A percentile compares a stretch with the other conserved stretches of the same genome.
phyloP scores from a whole-genome alignment of 2,113 vertebrate genomes.

The Archocentrus centrarchus region DNA sequence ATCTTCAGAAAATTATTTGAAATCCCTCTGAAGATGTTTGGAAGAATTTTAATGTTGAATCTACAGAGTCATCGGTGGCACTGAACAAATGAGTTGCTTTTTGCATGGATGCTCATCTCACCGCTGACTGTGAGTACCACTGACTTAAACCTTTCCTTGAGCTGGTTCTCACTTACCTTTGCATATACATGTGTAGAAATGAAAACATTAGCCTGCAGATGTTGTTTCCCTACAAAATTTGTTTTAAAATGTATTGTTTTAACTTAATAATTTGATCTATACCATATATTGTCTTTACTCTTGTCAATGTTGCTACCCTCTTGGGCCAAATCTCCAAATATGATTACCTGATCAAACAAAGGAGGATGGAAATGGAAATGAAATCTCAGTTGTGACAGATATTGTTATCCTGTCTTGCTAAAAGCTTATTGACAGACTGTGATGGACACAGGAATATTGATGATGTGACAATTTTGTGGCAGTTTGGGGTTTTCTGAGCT shows the following conservation, averaged over 20 bases:
- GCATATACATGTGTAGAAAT: background rate
- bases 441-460: conserved; percentile 23
- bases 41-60: background rate
- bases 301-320: background rate
- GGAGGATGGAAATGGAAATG: background rate
- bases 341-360: background rate
- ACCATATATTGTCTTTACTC: background rate
- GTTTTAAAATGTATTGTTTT: background rate
- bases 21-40: background rate
- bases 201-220: background rate
- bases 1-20: background rate
- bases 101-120: background rate
- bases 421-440: conserved; percentile 1
- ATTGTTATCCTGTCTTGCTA: background rate
- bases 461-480: background rate
- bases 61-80: background rate
- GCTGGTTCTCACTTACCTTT: background rate
- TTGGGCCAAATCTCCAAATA: background rate
- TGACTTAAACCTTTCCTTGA: background rate
- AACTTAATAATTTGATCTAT: background rate
- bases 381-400: background rate
- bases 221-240: background rate
- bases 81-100: background rate
- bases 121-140: background rate
- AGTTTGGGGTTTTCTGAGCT: background rate